Evolutionary conservation across 2,797 vertebrate species (phyloP).

Genomic region (Protosalanx chinensis): DNA sequence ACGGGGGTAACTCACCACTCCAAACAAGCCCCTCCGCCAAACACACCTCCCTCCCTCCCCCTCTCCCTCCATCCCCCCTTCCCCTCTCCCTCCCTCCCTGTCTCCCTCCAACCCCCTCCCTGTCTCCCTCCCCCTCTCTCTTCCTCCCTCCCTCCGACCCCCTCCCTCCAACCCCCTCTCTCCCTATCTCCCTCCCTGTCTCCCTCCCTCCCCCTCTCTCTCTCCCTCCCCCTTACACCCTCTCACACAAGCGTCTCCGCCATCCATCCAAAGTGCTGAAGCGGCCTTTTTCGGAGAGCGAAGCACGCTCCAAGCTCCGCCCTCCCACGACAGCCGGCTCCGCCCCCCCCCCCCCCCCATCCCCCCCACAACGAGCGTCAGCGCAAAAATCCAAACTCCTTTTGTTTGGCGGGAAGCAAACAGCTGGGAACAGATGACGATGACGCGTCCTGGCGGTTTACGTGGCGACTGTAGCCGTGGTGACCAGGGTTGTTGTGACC

Average conservation of each 20-base stretch:
- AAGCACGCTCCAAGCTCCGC: no score
- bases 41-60: slow-evolving; percentile 5
- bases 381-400: slow-evolving; percentile 67
- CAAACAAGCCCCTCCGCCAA: slow-evolving; percentile 32
- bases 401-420: slow-evolving; percentile 74
- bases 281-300: slow-evolving; percentile 68
- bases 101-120: slow-evolving; percentile 36
- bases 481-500: slow-evolving; percentile 62
- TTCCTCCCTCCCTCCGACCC: no score
- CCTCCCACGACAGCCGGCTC: slow-evolving; percentile 47
- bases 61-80: no score
- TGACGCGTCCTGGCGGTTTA: slow-evolving; percentile 60
- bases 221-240: slow-evolving; percentile 22
- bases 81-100: slow-evolving; percentile 44
- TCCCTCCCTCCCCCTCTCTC: no score
- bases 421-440: slow-evolving; percentile 73
- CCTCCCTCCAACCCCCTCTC: no score
- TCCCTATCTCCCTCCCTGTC: no score
- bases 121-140: no score
- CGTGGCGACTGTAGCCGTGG: slow-evolving; percentile 53
- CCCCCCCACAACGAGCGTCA: slow-evolving; percentile 54
- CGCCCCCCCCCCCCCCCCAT: slow-evolving; percentile 55
- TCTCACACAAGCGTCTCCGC: slow-evolving; percentile 41
- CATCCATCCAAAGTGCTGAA: slow-evolving; percentile 64
- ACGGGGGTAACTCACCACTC: slow-evolving; percentile 51